Evolutionary conservation across 2,888 invertebrate species (phyloP).

Genomic region (Cryptocephalus primarius): DNA sequence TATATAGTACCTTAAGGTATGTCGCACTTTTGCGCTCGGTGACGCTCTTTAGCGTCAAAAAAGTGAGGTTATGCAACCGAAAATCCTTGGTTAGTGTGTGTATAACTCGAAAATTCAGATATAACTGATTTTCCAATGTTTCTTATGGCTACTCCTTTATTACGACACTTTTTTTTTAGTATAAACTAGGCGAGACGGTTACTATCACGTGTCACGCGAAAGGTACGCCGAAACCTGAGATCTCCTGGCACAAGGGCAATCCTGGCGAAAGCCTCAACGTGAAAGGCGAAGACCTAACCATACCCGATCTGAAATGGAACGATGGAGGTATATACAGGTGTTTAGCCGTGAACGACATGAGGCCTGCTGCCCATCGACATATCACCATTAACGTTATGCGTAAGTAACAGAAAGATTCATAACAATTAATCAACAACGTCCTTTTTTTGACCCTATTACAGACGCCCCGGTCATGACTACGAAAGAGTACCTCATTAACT

Average conservation of each 20-base stretch:
- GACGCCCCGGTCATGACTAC: slow-evolving; percentile 37
- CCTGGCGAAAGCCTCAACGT: slow-evolving; percentile 15
- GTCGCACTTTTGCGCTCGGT: too few relatives aligned
- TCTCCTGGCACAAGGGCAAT: slow-evolving; percentile 32
- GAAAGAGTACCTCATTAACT: slow-evolving; percentile 34
- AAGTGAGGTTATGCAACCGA: too few relatives aligned
- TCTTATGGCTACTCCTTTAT: too few relatives aligned
- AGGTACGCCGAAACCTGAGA: slow-evolving; percentile 36
- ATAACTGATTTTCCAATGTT: too few relatives aligned
- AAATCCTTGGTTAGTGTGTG: too few relatives aligned
- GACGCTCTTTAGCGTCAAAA: too few relatives aligned
- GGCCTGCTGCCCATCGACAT: slow-evolving; percentile 26
- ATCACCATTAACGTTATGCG: slow-evolving; percentile 31
- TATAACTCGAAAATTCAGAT: too few relatives aligned
- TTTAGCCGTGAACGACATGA: slow-evolving; percentile 36
- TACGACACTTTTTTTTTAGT: too few relatives aligned
- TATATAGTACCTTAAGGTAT: too few relatives aligned
- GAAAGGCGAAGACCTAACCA: slow-evolving; percentile 29
- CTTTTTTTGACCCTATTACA: slow-evolving; percentile 14
- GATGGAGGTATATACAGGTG: slow-evolving; percentile 39
- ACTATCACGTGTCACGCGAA: slow-evolving; percentile 34
- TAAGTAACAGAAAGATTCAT: slow-evolving; percentile 21
- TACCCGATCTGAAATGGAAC: slow-evolving; percentile 26
- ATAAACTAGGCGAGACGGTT: slow-evolving; percentile 31
- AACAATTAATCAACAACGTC: neutral